A percentile compares a stretch with the other conserved stretches of the same genome.
phyloP scores from a whole-genome alignment of 2,888 invertebrate species.

The Tholera decimalis region DNA sequence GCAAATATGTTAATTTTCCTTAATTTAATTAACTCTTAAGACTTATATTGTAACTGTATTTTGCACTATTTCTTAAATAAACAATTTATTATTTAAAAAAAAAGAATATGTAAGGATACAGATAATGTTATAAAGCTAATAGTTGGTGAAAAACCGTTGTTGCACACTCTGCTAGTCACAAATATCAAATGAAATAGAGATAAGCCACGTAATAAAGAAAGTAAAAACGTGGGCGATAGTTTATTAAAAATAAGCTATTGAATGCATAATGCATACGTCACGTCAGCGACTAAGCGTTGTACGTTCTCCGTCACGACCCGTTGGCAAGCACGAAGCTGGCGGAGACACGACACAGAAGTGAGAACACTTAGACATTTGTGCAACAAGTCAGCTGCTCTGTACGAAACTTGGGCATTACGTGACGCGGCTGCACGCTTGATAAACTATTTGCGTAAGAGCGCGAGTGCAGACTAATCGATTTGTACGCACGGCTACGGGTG shows the following conservation, averaged over 20 bases:
- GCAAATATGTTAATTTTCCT: too few species aligned
- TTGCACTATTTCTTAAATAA: too few species aligned
- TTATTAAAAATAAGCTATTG: constrained; percentile 35
- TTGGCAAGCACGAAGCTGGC: constrained; percentile 68
- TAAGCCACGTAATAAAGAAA: constrained; percentile 40
- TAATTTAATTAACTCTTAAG: too few species aligned
- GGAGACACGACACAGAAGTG: constrained; percentile 68
- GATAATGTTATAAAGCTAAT: too few species aligned
- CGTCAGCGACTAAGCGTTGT: constrained; percentile 31
- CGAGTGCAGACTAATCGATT: constrained; percentile 87
- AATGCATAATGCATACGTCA: constrained; percentile 45
- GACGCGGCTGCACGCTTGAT: constrained; percentile 86
- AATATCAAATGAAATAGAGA: constrained; percentile 30
- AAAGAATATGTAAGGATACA: too few species aligned
- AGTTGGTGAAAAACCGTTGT: background rate
- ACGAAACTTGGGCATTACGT: constrained; percentile 84
- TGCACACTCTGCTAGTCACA: background rate
- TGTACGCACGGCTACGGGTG: constrained; percentile 83
- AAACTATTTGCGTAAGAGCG: constrained; percentile 86
- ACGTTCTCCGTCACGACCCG: constrained; percentile 69
- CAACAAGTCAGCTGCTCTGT: constrained; percentile 77
- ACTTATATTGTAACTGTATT: too few species aligned
- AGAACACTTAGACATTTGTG: constrained; percentile 75
- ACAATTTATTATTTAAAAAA: too few species aligned
- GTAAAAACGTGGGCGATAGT: constrained; percentile 26